Base-by-base conservation (phyloP, 2,888 invertebrate genomes). In the Phengaris alcon region DNA sequence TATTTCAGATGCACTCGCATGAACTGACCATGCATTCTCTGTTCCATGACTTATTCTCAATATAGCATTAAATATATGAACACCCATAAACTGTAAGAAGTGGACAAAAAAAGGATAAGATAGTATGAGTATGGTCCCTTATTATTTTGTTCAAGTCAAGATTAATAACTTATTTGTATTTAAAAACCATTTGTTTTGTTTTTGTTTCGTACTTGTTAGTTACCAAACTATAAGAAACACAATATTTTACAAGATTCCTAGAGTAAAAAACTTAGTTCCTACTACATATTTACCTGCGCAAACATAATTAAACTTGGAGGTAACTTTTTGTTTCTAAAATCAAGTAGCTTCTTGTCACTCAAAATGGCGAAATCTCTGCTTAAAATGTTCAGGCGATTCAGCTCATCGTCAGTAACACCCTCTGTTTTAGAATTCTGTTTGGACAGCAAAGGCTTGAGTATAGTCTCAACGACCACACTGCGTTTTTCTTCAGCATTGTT, bases 301-400 rank as follows among this genome's bases (percentile, higher is more conserved):
- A 97, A 96, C 83, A 96, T 97, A 77, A 96, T 96, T 78, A 97
- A 95, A 83, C 96, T 95, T 0, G 96, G 96, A 4, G 97, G 97
- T 78, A 97, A 94, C 86, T 96, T 96, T 80, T 95, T 96, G 82
- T 96, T 94, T 75, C 96, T 94, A 85, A 97, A 97, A 88, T 97
- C 97, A 72, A 95, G 83, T 3, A 92, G 81, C 70, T 93, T 89
- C 57, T 81, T 85, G 55, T 85, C 81, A 22, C 80, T 79, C 70
- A 86, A 69, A 55, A 75, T 81, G 76, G 79, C 82, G 35, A 87
- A 77, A 68, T 85, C 86, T 74, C 77, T 81, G 68, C 84, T 84
- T 48, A 88, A 74, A 68, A 77, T 80, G 6, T 81, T 81, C 15
- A 80, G 77, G 52, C 75, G 77, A 51, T 80, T 77, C 4, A 76